Percentiles rank a stretch among this genome's conserved stretches.
Evolutionary conservation across 2,888 invertebrate species (phyloP).

Genomic region (Drosophila aldrichi): DNA sequence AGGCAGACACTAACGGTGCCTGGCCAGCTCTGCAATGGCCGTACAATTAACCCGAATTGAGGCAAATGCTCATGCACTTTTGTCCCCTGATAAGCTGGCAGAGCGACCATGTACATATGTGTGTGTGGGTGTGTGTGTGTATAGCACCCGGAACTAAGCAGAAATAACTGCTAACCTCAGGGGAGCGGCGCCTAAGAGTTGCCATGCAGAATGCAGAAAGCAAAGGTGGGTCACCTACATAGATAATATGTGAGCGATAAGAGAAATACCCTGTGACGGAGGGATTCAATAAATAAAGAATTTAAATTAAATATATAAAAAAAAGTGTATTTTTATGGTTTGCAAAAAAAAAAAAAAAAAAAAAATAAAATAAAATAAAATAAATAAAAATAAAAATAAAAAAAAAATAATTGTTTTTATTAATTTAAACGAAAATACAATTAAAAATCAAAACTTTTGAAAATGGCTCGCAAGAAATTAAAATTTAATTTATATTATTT

Average conservation of each 20-base stretch:
- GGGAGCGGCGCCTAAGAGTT: conserved; percentile 8
- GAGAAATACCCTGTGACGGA: conserved; percentile 6
- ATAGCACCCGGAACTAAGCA: conserved; percentile 35
- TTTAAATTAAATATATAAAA: too few species aligned
- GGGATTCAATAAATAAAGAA: too few species aligned
- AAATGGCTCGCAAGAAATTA: too few species aligned
- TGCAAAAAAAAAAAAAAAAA: too few species aligned
- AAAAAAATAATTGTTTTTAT: too few species aligned
- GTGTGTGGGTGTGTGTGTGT: background rate
- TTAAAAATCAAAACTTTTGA: too few species aligned
- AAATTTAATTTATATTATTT: too few species aligned
- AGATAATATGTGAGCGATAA: background rate
- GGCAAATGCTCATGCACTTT: conserved; percentile 62
- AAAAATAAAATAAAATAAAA: too few species aligned
- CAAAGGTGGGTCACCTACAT: background rate
- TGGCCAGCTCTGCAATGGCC: conserved; percentile 44
- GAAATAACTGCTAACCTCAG: conserved; percentile 29
- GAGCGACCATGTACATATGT: background rate
- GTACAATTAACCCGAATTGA: conserved; percentile 79
- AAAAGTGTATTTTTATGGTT: too few species aligned
- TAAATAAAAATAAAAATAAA: too few species aligned
- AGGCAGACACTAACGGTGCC: background rate
- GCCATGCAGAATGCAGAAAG: background rate
- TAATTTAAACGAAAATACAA: too few species aligned
- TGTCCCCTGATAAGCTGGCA: conserved; percentile 60